phyloP scores from a whole-genome alignment of 2,797 vertebrate species.

The Poecilia gillii region DNA sequence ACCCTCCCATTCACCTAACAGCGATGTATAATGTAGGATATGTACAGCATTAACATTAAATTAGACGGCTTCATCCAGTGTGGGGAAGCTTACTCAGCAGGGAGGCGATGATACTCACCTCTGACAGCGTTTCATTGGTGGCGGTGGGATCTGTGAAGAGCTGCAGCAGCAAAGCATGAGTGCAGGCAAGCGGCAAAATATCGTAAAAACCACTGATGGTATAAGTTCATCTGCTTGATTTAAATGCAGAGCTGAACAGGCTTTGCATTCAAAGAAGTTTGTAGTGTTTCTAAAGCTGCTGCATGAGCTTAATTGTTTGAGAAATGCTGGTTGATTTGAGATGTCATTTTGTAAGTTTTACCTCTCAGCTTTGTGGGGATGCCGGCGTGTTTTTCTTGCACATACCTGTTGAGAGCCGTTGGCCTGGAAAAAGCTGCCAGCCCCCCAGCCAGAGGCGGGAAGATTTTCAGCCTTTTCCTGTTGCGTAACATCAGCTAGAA shows the following conservation, averaged over 20 bases:
- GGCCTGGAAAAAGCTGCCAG: conserved; percentile 6
- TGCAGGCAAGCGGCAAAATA: conserved; percentile 23
- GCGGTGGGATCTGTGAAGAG: not conserved
- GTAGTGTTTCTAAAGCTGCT: not conserved
- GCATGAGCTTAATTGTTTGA: not conserved
- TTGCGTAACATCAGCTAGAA: conserved; percentile 52
- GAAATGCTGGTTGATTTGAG: not conserved
- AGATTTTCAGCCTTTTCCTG: conserved; percentile 34
- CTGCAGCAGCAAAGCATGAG: not conserved
- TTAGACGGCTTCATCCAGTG: not conserved
- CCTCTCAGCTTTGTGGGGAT: not conserved
- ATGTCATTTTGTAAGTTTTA: conserved; percentile 3
- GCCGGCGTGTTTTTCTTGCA: not conserved
- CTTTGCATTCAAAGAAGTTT: not conserved
- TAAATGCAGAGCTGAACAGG: conserved; percentile 3
- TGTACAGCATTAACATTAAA: not conserved
- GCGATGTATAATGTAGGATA: conserved; percentile 2
- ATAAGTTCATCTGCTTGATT: conserved; percentile 4
- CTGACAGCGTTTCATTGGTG: not conserved
- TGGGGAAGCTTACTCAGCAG: not conserved
- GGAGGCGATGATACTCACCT: not conserved
- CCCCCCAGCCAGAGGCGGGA: not conserved
- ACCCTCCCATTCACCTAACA: not conserved
- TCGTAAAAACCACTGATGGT: conserved; percentile 3
- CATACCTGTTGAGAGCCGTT: conserved; percentile 33